Evolutionary conservation across 1,140 invertebrate genomes (phyloP).

Genomic region (Lordiphosa collinella): DNA sequence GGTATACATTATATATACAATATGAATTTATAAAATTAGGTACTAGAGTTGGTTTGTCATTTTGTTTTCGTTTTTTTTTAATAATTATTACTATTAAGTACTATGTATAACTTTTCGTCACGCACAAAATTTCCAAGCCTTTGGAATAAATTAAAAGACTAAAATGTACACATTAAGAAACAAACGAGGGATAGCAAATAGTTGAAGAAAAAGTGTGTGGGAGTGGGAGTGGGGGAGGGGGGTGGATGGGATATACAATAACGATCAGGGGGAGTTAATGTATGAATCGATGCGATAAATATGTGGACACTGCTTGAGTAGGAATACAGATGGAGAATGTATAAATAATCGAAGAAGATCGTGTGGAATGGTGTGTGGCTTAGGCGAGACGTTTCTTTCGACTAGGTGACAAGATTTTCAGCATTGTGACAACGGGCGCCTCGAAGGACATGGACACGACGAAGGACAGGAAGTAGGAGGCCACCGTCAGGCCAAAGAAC

Average conservation of each 20-base stretch:
- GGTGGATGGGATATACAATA: conserved; percentile 3
- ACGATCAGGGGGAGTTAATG: conserved; percentile 9
- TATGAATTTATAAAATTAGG: conserved; percentile 66
- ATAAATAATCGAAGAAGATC: conserved; percentile 52
- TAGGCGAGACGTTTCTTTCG: conserved; percentile 81
- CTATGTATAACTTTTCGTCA: conserved; percentile 41
- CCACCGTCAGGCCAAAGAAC: conserved; percentile 87
- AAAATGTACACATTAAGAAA: conserved; percentile 72
- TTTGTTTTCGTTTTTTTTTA: conserved; percentile 49
- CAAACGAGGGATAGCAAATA: conserved; percentile 43
- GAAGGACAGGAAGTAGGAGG: conserved; percentile 89
- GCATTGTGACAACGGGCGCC: conserved; percentile 90
- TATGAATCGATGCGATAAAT: conserved; percentile 46
- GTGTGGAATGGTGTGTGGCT: conserved; percentile 1
- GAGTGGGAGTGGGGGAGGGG: conserved; percentile 1
- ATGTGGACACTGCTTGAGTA: conserved; percentile 38
- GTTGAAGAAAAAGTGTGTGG: conserved; percentile 4
- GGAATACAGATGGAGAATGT: conserved; percentile 31
- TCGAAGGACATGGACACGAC: conserved; percentile 89
- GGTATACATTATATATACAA: conserved; percentile 63
- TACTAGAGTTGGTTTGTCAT: conserved; percentile 42
- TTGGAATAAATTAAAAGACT: conserved; percentile 72
- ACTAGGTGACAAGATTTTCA: conserved; percentile 88
- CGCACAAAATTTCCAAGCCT: conserved; percentile 64
- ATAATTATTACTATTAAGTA: conserved; percentile 62